A percentile compares a stretch with the other conserved stretches of the same genome.
Evolutionary conservation across 2,797 vertebrate genomes (phyloP).

Genomic region (Ceryle rudis): DNA sequence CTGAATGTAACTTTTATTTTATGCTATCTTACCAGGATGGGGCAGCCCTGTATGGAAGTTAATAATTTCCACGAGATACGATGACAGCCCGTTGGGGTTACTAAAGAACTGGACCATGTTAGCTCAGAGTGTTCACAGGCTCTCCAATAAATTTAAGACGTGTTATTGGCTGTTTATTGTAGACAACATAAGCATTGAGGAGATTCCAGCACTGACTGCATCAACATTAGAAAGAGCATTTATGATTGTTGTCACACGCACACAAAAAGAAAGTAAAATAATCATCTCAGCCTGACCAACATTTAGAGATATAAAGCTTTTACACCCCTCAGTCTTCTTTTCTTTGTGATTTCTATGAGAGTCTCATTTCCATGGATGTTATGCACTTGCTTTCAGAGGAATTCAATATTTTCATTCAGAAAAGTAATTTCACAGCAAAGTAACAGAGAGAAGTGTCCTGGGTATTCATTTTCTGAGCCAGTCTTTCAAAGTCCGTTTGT

Average conservation of each 20-base stretch:
- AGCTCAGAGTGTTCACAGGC: conserved; percentile 1
- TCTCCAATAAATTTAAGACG: conserved; percentile 63
- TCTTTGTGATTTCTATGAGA: conserved; percentile 79
- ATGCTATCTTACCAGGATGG: conserved; percentile 8
- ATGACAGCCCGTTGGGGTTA: neutral
- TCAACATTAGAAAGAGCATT: conserved; percentile 70
- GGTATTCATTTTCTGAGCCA: conserved; percentile 77
- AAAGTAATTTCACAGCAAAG: conserved; percentile 83
- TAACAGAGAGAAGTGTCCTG: conserved; percentile 76
- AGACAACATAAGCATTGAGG: conserved; percentile 60
- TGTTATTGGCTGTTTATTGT: conserved; percentile 58
- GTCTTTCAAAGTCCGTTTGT: conserved; percentile 78
- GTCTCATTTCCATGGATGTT: conserved; percentile 81
- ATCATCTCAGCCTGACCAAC: conserved; percentile 67
- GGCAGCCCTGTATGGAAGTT: conserved; percentile 28
- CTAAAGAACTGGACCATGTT: conserved; percentile 36
- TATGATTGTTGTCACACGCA: conserved; percentile 67
- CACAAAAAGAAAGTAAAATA: conserved; percentile 42
- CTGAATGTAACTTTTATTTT: neutral
- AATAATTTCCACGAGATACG: conserved; percentile 23
- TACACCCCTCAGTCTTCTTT: conserved; percentile 74
- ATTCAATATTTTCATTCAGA: conserved; percentile 83
- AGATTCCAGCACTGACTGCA: conserved; percentile 54
- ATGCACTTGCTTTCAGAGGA: conserved; percentile 81
- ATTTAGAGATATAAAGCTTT: conserved; percentile 77